Percentiles rank a stretch among this genome's conserved stretches.
Conservation (phyloP, 1,140 invertebrate species). For the Drosophila santomea region DNA sequence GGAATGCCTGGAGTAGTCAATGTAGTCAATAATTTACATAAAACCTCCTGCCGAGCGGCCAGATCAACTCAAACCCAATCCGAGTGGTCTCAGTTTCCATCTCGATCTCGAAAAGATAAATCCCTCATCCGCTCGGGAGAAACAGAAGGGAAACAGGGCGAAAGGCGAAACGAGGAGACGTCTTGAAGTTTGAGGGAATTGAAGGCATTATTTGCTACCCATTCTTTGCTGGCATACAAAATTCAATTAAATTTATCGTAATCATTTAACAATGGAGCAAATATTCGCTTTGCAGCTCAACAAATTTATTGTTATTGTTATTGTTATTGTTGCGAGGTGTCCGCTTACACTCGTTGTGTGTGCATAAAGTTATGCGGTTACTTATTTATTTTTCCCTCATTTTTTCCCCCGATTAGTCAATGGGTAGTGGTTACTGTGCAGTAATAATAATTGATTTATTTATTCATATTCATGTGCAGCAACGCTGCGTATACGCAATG, state of each 20-base stretch:
- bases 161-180: background rate
- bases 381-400: constrained; percentile 13
- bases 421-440: constrained; percentile 42
- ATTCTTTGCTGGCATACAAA: constrained; percentile 42
- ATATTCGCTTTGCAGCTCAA: constrained; percentile 45
- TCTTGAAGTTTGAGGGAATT: constrained; percentile 41
- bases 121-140: background rate
- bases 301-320: constrained; percentile 48
- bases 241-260: constrained; percentile 78
- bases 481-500: constrained; percentile 67
- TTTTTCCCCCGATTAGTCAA: constrained; percentile 57
- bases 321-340: constrained; percentile 18
- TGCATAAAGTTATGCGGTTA: constrained; percentile 42
- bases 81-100: constrained; percentile 42
- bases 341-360: constrained; percentile 38
- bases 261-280: constrained; percentile 76
- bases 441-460: constrained; percentile 61
- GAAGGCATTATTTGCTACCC: constrained; percentile 36
- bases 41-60: constrained; percentile 1
- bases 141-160: background rate
- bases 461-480: constrained; percentile 41
- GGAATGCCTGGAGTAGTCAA: constrained; percentile 30
- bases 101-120: constrained; percentile 19
- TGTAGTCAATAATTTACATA: constrained; percentile 42
- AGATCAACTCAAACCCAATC: constrained; percentile 36